These are phyloP conservation scores for Poeciliopsis retropinna DNA, from an alignment of 2,113 vertebrate genomes.

Conservation along the genomic window DNA sequence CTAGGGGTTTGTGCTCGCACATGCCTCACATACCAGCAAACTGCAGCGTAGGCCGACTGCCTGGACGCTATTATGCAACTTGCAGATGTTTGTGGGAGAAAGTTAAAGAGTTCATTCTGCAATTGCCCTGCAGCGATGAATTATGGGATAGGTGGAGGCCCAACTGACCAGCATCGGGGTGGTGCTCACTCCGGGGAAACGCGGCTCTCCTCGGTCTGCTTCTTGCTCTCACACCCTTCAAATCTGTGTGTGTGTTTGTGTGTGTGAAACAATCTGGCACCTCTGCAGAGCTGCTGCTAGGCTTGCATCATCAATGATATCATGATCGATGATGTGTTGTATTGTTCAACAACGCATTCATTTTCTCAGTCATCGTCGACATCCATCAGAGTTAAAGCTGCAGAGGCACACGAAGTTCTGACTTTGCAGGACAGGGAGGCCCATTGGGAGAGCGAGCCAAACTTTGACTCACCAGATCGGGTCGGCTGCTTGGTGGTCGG, in stretches of 20 bases:
- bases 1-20: conserved; percentile 45
- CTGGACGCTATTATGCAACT: conserved; percentile 70
- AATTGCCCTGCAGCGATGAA: conserved; percentile 48
- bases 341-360: background rate
- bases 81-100: conserved; percentile 79
- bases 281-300: conserved; percentile 8
- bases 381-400: background rate
- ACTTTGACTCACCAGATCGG: conserved; percentile 85
- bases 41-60: conserved; percentile 68
- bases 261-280: background rate
- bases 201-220: background rate
- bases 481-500: conserved; percentile 90
- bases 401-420: too few relatives aligned
- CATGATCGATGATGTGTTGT: background rate
- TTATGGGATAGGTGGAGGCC: conserved; percentile 66
- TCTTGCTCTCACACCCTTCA: conserved; percentile 25
- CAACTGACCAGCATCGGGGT: conserved; percentile 53
- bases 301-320: conserved; percentile 8
- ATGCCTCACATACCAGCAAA: conserved; percentile 67
- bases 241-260: background rate
- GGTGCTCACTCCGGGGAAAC: conserved; percentile 52
- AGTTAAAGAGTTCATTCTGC: conserved; percentile 48
- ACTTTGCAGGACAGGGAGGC: background rate
- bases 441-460: background rate
- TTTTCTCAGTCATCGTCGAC: background rate